Evolutionary conservation across 2,113 vertebrate genomes (phyloP).

Genomic region (Pontoporia blainvillei): DNA sequence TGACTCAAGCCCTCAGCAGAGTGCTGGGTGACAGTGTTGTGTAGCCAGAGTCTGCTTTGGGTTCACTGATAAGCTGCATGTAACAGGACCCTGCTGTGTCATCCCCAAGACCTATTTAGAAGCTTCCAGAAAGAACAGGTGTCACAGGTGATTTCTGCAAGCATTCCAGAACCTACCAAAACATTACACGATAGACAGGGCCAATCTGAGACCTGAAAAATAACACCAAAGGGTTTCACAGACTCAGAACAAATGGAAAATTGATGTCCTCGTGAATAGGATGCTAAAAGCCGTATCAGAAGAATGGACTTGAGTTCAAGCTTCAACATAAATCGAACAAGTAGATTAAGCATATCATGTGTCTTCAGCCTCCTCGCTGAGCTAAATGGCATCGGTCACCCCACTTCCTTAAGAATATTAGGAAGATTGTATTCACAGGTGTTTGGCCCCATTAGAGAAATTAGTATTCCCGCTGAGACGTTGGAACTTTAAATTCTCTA

Average conservation of each 20-base stretch:
- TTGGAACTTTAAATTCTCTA: background rate
- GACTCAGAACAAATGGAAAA: background rate
- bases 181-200: background rate
- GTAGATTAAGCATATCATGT: rapidly evolving
- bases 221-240: background rate
- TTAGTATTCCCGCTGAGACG: background rate
- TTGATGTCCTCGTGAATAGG: background rate
- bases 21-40: background rate
- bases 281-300: background rate
- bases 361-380: background rate
- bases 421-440: background rate
- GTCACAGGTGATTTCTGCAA: background rate
- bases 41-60: background rate
- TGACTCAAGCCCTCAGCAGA: background rate
- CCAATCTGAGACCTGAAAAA: background rate
- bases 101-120: background rate
- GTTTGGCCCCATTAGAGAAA: background rate
- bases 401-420: background rate
- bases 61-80: background rate
- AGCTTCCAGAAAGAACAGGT: background rate
- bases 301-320: background rate
- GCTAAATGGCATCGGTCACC: background rate
- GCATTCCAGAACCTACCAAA: background rate
- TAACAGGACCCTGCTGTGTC: background rate
- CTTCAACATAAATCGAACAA: background rate